Evolutionary conservation across 2,888 invertebrate genomes (phyloP).

Genomic region (Eudiplozoon nipponicum): DNA sequence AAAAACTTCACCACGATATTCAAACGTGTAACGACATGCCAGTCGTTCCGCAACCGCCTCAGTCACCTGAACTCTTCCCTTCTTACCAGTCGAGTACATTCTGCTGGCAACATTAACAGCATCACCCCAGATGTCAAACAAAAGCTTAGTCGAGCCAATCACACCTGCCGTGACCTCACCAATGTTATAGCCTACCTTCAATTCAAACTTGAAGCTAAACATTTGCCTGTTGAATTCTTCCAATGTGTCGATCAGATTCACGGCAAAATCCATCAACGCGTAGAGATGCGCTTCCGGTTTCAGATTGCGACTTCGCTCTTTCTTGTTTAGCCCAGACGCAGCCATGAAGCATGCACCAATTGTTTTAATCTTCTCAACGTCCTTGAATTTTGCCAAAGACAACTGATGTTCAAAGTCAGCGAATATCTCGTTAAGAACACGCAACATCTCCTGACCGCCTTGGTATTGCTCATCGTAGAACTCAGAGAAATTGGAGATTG

Average conservation of each 20-base stretch:
- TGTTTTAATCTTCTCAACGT: constrained; percentile 83
- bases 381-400: constrained; percentile 43
- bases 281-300: constrained; percentile 41
- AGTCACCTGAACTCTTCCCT: constrained; percentile 21
- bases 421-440: constrained; percentile 71
- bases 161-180: constrained; percentile 81
- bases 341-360: constrained; percentile 90
- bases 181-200: constrained; percentile 48
- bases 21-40: constrained; percentile 45
- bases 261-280: constrained; percentile 59
- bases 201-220: constrained; percentile 27
- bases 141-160: constrained; percentile 68
- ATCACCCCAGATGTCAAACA: constrained; percentile 93
- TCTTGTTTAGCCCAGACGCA: constrained; percentile 62
- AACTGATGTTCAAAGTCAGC: constrained; percentile 75
- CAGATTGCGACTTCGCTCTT: constrained; percentile 37
- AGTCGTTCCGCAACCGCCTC: constrained; percentile 32
- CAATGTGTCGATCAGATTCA: constrained; percentile 43
- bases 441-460: constrained; percentile 63
- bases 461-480: constrained; percentile 84
- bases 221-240: constrained; percentile 24
- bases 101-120: constrained; percentile 79
- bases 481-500: constrained; percentile 77
- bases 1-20: constrained; percentile 60
- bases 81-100: constrained; percentile 75